phyloP scores from a whole-genome alignment of 2,797 vertebrate species.

The Rhincodon typus region DNA sequence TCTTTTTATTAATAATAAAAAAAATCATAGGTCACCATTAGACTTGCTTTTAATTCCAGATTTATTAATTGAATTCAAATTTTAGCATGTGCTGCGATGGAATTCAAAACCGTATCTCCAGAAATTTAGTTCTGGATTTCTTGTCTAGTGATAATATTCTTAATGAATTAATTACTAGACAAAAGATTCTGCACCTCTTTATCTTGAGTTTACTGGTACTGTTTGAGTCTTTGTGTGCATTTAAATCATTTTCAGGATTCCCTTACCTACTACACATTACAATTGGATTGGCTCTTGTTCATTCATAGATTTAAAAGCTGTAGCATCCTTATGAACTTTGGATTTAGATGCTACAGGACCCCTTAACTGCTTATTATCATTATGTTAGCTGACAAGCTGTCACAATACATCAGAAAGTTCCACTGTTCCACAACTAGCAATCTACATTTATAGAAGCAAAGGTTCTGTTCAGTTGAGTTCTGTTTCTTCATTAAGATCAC shows the following conservation, averaged over 20 bases:
- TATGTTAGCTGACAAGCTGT: not conserved
- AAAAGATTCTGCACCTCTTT: too few species aligned
- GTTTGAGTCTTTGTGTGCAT: not conserved
- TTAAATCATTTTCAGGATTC: not conserved
- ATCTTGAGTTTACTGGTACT: not conserved
- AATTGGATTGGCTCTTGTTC: not conserved
- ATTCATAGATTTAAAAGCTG: not conserved
- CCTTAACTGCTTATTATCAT: conserved; percentile 14
- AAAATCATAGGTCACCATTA: too few species aligned
- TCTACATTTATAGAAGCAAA: not conserved
- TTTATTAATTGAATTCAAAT: too few species aligned
- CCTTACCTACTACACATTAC: not conserved
- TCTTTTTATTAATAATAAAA: too few species aligned
- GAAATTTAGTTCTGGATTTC: too few species aligned
- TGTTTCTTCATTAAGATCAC: not conserved
- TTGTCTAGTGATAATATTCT: too few species aligned
- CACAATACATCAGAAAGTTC: conserved; percentile 9
- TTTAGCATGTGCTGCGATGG: too few species aligned
- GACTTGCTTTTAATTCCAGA: too few species aligned
- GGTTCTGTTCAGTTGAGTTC: not conserved
- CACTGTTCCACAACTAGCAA: not conserved
- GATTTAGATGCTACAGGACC: not conserved
- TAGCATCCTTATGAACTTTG: not conserved
- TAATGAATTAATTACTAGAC: too few species aligned
- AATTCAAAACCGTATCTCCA: too few species aligned